These are phyloP conservation scores for Nephotettix cincticeps DNA, from an alignment of 1,140 invertebrate species.

Conservation along the genomic window DNA sequence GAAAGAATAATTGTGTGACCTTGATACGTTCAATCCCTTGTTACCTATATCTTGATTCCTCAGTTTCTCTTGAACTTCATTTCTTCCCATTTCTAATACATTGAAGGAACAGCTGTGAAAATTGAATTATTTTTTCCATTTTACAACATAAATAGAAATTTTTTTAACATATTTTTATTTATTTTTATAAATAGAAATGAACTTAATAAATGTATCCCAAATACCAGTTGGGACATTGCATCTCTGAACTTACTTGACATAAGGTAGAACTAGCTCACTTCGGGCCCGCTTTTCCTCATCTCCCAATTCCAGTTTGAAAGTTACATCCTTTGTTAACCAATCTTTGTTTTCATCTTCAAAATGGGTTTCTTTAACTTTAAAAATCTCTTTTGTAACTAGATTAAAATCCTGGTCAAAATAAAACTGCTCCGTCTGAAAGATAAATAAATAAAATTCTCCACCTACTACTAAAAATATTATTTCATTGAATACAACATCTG, in stretches of 20 bases:
- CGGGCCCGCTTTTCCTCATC: conserved; percentile 26
- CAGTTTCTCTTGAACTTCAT: too few species aligned
- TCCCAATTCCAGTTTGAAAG: conserved; percentile 24
- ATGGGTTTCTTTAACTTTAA: not conserved
- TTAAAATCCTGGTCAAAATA: not conserved
- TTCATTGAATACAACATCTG: not conserved
- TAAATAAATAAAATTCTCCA: not conserved
- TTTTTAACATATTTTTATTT: too few species aligned
- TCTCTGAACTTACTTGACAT: conserved; percentile 27
- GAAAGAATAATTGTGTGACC: too few species aligned
- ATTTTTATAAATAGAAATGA: too few species aligned
- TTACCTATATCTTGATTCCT: too few species aligned
- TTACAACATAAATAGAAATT: too few species aligned
- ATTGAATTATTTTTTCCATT: too few species aligned
- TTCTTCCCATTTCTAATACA: too few species aligned
- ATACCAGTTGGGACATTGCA: too few species aligned
- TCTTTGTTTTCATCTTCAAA: not conserved
- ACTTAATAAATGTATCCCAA: too few species aligned
- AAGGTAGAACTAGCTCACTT: conserved; percentile 24
- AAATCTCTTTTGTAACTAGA: not conserved
- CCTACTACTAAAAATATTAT: not conserved
- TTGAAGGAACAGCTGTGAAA: too few species aligned
- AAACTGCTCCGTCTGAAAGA: not conserved
- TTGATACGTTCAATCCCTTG: too few species aligned
- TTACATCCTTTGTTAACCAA: not conserved